These are phyloP conservation scores for Augochlorella aurata DNA, from an alignment of 2,888 invertebrate species.

Conservation along the genomic window DNA sequence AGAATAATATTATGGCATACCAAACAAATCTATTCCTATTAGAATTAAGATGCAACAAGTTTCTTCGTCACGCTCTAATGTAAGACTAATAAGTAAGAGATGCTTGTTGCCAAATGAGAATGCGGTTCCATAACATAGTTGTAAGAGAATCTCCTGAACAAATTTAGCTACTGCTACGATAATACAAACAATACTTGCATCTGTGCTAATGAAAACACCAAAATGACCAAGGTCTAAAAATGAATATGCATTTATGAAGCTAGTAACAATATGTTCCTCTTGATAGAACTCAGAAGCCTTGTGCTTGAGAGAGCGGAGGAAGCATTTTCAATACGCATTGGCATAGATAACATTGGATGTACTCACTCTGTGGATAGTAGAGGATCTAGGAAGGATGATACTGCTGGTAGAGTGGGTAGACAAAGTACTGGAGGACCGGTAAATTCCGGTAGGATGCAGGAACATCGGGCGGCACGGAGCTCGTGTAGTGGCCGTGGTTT, in stretches of 20 bases:
- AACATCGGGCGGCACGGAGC: constrained; percentile 67
- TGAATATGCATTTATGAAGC: neutral
- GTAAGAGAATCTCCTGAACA: neutral
- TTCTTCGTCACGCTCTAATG: neutral
- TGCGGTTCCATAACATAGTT: neutral
- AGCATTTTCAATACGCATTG: neutral
- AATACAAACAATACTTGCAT: neutral
- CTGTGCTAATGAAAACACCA: neutral
- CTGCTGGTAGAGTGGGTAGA: constrained; percentile 56
- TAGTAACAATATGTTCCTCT: neutral
- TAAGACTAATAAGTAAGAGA: neutral
- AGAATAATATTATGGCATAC: neutral
- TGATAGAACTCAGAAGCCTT: no score
- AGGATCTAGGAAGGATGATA: constrained; percentile 70
- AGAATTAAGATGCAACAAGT: neutral
- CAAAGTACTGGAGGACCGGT: constrained; percentile 56
- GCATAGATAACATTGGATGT: constrained; percentile 16
- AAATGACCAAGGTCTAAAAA: neutral
- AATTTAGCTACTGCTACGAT: neutral
- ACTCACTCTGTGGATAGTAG: constrained; percentile 77
- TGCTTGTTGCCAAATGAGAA: neutral
- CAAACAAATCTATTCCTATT: neutral
- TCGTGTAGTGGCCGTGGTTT: constrained; percentile 61
- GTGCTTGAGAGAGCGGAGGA: no score
- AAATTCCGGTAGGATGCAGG: constrained; percentile 58